Base-by-base conservation (phyloP, 2,113 vertebrate species). In the Catharus bicknelli region DNA sequence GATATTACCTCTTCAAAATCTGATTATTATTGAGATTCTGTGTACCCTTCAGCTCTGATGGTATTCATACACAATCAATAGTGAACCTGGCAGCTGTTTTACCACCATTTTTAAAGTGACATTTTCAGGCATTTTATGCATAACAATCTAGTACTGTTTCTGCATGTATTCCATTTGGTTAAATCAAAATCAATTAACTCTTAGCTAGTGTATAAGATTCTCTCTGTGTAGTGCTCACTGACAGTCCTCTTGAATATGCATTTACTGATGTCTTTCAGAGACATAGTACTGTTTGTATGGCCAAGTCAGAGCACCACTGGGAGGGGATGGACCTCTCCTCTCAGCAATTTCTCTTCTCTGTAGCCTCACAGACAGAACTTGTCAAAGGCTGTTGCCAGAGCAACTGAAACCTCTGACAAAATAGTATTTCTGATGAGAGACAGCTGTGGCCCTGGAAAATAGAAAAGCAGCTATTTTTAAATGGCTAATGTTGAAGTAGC, bases 351-450 rank as follows among this genome's bases (percentile, higher is more conserved):
- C 67, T 95, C 88, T 72, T 82, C 77, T 95, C 94, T 94, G 86
- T 48, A 78, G 48, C 42, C 30, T 83, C 90, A 92, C 94, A 96
- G 73, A 93, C 94, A 96, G 73, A 93, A 67, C 29, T 92, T 89
- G 54, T 95, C 95, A 90, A 93, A 81, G 40, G 57, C 96, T 95
- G 97, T 97, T 97, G 90, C 97, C 94, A 96, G 89, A 97, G 97
- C 90, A 97, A 98, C 95, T 90, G 90, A 94, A 93, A 86, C 93
- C 53, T 96, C 86, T 93, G 86, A 88, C 64, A 83, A 96, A 97
- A 95, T 70, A 86, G 55, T 54, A 93, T 95, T 95, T 95, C 90
- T 97, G 91, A 95, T 89, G 82, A 70, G 59, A 95, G 77, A 51
- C 94, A 95, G 78, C 90, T 95, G 88, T 94, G 81, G 30, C 22